Percentiles rank a stretch among this genome's conserved stretches.
Evolutionary conservation across 2,113 vertebrate species (phyloP).

Genomic region (Odobenus rosmarus): DNA sequence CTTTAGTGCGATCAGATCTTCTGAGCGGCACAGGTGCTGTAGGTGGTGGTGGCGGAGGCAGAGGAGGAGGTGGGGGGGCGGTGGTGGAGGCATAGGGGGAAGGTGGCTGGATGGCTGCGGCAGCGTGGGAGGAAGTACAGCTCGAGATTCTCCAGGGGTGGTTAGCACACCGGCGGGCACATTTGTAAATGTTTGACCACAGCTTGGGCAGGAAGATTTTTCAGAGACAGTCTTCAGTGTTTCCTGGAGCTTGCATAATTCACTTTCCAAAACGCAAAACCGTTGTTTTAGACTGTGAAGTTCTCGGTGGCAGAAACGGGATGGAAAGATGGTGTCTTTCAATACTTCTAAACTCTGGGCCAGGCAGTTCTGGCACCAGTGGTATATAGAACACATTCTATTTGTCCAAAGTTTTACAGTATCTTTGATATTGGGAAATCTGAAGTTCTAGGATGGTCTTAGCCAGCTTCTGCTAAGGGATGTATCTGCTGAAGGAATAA

Average conservation of each 20-base stretch:
- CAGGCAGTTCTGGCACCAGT: constrained; percentile 82
- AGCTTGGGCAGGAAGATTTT: no score
- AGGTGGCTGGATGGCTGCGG: no score
- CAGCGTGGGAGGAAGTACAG: no score
- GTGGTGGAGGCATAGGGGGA: no score
- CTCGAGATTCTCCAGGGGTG: no score
- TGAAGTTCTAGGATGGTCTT: constrained; percentile 64
- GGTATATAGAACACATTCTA: constrained; percentile 70
- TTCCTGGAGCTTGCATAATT: constrained; percentile 85
- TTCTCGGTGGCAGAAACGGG: constrained; percentile 79
- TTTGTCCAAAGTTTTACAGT: constrained; percentile 72
- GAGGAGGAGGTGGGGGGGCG: no score
- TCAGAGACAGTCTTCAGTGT: constrained; percentile 73
- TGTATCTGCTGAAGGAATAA: constrained; percentile 32
- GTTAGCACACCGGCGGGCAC: no score
- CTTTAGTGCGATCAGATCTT: no score
- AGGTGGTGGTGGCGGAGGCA: no score
- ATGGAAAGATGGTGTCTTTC: constrained; percentile 84
- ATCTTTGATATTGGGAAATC: constrained; percentile 71
- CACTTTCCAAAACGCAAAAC: constrained; percentile 86
- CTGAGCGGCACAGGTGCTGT: no score
- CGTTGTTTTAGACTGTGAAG: constrained; percentile 83
- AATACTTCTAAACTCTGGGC: constrained; percentile 81
- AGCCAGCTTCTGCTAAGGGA: constrained; percentile 34
- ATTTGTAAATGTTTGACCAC: no score